Evolutionary conservation across 1,140 invertebrate species (phyloP), one percentile per base, ranked within the genome.

Genomic region (Euglossa dilemma): DNA sequence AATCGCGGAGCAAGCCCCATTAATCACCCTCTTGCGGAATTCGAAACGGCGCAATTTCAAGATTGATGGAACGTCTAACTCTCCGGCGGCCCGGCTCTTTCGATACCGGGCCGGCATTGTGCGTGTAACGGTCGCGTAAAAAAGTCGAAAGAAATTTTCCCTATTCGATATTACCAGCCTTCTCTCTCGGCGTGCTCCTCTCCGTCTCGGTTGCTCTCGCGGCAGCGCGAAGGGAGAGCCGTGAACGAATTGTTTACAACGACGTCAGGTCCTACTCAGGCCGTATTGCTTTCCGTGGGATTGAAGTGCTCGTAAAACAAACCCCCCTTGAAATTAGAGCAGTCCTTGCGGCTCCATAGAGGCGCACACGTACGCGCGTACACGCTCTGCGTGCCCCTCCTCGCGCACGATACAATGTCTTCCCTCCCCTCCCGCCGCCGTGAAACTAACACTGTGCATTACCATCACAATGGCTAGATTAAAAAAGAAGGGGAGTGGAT

Each of bases 381-480:
- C 66, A 43, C 70, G 76, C 63, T 67, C 69, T 76, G 73, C 84
- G 67, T 85, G 75, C 76, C 86, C 86, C 80, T 89, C 87, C 88
- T 91, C 89, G 85, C 88, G 86, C 89, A 25, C 71, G 89, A 92
- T 91, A 91, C 90, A 92, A 91, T 92, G 89, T 92, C 87, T 84
- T 85, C 56, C 69, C 59, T 61, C 77, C 66, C 52, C 80, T 70
- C 59, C 67, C 18, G n/a, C 63, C 9, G 6, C 72, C 90, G 87
- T 91, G 91, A 93, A 93, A 93, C 92, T 93, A 93, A 93, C 92
- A 92, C 92, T 91, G 91, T 87, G 90, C 91, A 93, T 93, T 93
- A 93, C 88, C 92, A 93, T 93, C 78, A 93, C 92, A 93, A 93
- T 91, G 83, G 88, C 86, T 92, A 92, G 93, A 93, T 93, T 93